Evolutionary conservation across 2,888 invertebrate species (phyloP).

Genomic region (Campaea margaritaria): DNA sequence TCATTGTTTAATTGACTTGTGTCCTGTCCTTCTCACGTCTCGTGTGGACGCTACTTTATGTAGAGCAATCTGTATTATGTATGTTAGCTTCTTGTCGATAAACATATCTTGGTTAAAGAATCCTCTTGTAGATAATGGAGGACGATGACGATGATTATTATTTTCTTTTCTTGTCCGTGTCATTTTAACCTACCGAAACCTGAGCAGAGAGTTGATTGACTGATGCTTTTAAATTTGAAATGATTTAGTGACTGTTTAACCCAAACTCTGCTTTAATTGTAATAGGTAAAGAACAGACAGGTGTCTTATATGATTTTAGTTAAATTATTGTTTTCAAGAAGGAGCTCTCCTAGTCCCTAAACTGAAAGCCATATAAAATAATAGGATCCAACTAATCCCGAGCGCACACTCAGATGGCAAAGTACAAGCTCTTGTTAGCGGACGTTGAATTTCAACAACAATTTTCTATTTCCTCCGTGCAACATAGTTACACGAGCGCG

Average conservation of each 20-base stretch:
- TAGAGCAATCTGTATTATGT: background rate
- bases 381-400: constrained; percentile 45
- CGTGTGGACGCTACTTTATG: constrained; percentile 31
- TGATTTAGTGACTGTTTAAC: too few species aligned
- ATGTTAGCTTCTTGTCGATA: background rate
- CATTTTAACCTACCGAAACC: too few species aligned
- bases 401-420: constrained; percentile 36
- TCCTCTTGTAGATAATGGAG: background rate
- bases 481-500: constrained; percentile 38
- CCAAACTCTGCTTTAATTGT: too few species aligned
- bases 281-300: background rate
- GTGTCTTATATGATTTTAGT: background rate
- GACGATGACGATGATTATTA: background rate
- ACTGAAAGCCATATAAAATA: constrained; percentile 28
- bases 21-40: constrained; percentile 43
- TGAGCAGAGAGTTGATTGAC: too few species aligned
- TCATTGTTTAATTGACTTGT: constrained; percentile 71
- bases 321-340: background rate
- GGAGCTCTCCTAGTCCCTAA: background rate
- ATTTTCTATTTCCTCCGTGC: constrained; percentile 43
- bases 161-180: too few species aligned
- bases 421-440: constrained; percentile 46
- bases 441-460: constrained; percentile 43
- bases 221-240: too few species aligned
- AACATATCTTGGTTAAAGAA: too few species aligned